Base-by-base conservation (phyloP, 1,140 invertebrate species). In the Lutraria rhynchaena region DNA sequence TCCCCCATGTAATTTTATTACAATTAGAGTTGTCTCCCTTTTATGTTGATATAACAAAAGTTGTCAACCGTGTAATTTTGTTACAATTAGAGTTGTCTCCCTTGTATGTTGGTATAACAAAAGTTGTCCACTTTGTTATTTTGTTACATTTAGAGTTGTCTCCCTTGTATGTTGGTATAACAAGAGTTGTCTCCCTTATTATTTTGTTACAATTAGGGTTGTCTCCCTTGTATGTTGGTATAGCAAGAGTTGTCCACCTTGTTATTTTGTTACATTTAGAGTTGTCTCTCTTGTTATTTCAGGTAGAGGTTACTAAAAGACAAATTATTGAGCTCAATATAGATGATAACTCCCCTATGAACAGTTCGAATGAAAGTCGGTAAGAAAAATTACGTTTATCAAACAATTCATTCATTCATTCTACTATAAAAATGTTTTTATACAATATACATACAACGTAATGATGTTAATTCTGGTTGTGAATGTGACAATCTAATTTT, bases 251-350 rank as follows among this genome's bases (percentile, higher is more conserved):
- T 46, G 7, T 33, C 22, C 35, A 17, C 15, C 13, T 49, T 15
- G 17, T 11, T 13, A 7, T 58, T 31, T 55, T 27, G 73, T 13
- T 57, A 13, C 33, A 31, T 44, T 29, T 22, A 1, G 13, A 49
- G 9, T 41, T 17, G 63, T 19, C 0, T 29, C 15, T 19, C 31
- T 63, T 53, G 24, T 24, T 33, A 46, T 75, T 81, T n/a, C 75
- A 86, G 85, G 82, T 84, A 19, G 85, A 86, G 53, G 85, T 86
- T 15, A 86, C 82, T 63, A 86, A 86, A 60, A 65, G 83, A 81
- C 85, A 86, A 49, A 86, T 86, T 35, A 82, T 82, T 57, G 82
- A 86, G 75, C 65, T 86, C 53, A 84, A 80, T 46, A 51, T 86
- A 77, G 78, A 84, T 41, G 78, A 81, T 63, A 77, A 49, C 41